These are phyloP conservation scores for Hofmannophila pseudospretella DNA, from an alignment of 2,888 invertebrate genomes.

Conservation along the genomic window DNA sequence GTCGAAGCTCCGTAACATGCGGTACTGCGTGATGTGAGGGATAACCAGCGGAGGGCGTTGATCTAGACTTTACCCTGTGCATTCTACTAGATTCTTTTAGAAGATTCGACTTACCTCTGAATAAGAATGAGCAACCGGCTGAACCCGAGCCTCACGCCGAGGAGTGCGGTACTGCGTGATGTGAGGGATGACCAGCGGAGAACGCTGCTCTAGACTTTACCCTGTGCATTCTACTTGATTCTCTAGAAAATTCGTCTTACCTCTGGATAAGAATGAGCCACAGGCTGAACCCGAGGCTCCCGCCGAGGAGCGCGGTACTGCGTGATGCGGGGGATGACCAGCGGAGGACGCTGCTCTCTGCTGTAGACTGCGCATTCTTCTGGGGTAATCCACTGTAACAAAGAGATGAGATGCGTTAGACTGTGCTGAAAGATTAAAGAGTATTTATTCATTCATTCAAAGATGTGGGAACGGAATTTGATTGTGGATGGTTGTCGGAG, in stretches of 20 bases:
- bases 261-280: slow-evolving; percentile 12
- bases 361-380: slow-evolving; percentile 68
- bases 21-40: slow-evolving; percentile 66
- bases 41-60: slow-evolving; percentile 68
- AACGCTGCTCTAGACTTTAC: slow-evolving; percentile 62
- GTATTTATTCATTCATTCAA: no score
- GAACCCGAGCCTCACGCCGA: slow-evolving; percentile 28
- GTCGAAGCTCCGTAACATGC: no score
- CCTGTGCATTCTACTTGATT: slow-evolving; percentile 69
- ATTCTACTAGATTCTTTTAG: no score
- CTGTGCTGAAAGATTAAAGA: no score
- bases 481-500: no score
- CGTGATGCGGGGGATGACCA: slow-evolving; percentile 69
- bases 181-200: slow-evolving; percentile 68
- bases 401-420: no score
- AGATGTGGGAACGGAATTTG: no score
- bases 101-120: slow-evolving; percentile 4
- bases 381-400: slow-evolving; percentile 71
- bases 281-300: slow-evolving; percentile 19
- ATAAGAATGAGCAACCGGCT: slow-evolving; percentile 10
- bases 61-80: slow-evolving; percentile 61
- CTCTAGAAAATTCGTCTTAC: no score
- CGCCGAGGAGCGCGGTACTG: slow-evolving; percentile 56
- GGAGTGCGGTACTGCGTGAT: slow-evolving; percentile 63
- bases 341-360: slow-evolving; percentile 63